Conservation (phyloP, 2,113 vertebrate species). For the Ranitomeya variabilis region DNA sequence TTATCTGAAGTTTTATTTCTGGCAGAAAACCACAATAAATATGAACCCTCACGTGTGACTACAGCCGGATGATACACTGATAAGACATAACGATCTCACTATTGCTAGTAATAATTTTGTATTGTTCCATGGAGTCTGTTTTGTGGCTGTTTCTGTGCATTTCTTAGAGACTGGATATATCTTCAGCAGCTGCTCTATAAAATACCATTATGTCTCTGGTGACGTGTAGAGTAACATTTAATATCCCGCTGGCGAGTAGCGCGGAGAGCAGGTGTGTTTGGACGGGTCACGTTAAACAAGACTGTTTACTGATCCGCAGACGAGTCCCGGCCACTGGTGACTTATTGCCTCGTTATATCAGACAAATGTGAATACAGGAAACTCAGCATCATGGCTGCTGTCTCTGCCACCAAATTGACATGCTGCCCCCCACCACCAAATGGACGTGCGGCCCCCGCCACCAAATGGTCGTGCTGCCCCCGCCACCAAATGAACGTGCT, state of each 20-base stretch:
- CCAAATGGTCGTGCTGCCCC: too few relatives aligned
- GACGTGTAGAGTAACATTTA: neutral
- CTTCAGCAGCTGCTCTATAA: neutral
- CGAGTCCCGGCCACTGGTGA: neutral
- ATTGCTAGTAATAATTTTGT: neutral
- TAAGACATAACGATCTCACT: too few relatives aligned
- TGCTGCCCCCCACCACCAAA: neutral
- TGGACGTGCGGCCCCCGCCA: too few relatives aligned
- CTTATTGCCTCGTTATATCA: neutral
- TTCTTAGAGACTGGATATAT: neutral
- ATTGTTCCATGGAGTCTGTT: neutral
- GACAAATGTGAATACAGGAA: neutral
- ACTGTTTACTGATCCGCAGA: neutral
- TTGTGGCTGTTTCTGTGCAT: neutral
- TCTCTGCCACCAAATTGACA: neutral
- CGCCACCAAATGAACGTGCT: too few relatives aligned
- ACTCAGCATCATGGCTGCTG: neutral
- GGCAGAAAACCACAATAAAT: too few relatives aligned
- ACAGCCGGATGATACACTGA: too few relatives aligned
- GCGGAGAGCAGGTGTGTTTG: neutral
- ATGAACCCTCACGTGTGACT: too few relatives aligned
- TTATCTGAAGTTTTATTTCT: too few relatives aligned
- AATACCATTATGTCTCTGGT: neutral
- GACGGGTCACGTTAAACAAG: neutral
- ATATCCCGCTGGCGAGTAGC: neutral